Evolutionary conservation across 2,888 invertebrate species (phyloP), one percentile per base, ranked within the genome.

Genomic region (Amblyjoppa fuscipennis): DNA sequence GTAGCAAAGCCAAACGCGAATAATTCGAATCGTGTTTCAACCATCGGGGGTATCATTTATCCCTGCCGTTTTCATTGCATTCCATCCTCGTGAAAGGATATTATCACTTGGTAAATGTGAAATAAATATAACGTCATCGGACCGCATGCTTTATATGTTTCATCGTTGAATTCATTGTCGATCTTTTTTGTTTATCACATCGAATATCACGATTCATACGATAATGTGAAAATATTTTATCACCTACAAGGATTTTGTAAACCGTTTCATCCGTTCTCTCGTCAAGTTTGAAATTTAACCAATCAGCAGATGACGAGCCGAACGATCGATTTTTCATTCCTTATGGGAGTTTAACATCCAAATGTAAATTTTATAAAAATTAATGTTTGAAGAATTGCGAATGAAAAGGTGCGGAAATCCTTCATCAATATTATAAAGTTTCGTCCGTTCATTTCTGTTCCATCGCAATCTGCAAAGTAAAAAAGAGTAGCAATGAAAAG

Each of bases 11-110:
- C 53, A 59, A 80, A 74, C 66, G 53, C 73, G 45, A 74, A 81
- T 81, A 73, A 81, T 68, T 81, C 66, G 38, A 28, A 70, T 25
- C 71, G 28, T n/a, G 51, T 80, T 80, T 73, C 28, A 71, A 16
- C 16, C 16, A 16, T 34, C 66, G 66, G 64, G 20, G 20, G 34
- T 1, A 59, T 13, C 31, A 20, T 69, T 61, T 38, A 34, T 61
- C 61, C 31, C 13, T 31, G 31, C 3, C 25, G 25, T 53, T 71
- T 56, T 71, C 38, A 38, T 59, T 45, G 59, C 53, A n/a, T 51
- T 75, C 11, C 64, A 64, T 41, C 31, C 45, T 20, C 56, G 51
- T 53, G 41, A 41, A 77, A 41, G n/a, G 53, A 68, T 68, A 9
- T 45, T 68, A n/a, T 16, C 56, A 61, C 31, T 34, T 34, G 5